Percentiles rank a stretch among this genome's conserved stretches.
phyloP scores from a whole-genome alignment of 2,888 invertebrate species.

The Schrankia costaestrigalis region DNA sequence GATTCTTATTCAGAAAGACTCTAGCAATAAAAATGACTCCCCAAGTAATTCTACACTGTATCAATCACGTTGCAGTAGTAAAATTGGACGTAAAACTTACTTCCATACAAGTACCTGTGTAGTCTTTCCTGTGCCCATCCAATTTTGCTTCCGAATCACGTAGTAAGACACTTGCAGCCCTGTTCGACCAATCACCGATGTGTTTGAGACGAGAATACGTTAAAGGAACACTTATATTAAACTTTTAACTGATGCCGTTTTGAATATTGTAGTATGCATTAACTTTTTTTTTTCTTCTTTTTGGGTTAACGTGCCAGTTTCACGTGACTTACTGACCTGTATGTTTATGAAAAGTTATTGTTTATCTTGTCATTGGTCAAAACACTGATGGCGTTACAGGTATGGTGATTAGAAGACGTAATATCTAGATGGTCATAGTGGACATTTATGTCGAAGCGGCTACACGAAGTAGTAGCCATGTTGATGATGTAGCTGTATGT shows the following conservation, averaged over 20 bases:
- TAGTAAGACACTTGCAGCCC: slow-evolving; percentile 66
- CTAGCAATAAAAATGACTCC: slow-evolving; percentile 34
- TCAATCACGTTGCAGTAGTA: slow-evolving; percentile 56
- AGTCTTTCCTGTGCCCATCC: slow-evolving; percentile 14
- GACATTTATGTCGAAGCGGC: no score
- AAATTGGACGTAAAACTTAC: slow-evolving; percentile 47
- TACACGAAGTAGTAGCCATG: no score
- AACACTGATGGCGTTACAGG: no score
- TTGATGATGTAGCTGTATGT: no score
- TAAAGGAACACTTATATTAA: slow-evolving; percentile 52
- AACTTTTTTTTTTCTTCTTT: no score
- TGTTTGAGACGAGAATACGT: slow-evolving; percentile 68
- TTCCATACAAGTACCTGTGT: slow-evolving; percentile 27
- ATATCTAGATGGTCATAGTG: no score
- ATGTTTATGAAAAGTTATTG: no score
- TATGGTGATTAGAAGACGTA: no score
- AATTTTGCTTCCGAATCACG: slow-evolving; percentile 61
- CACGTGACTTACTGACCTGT: no score
- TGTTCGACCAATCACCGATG: slow-evolving; percentile 73
- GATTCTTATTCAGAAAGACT: slow-evolving; percentile 37
- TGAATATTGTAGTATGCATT: background rate
- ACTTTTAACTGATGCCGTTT: slow-evolving; percentile 32
- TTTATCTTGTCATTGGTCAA: no score
- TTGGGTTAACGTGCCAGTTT: no score
- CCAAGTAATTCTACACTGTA: slow-evolving; percentile 41